phyloP scores from a whole-genome alignment of 2,113 vertebrate species.

The Rutilus rutilus region DNA sequence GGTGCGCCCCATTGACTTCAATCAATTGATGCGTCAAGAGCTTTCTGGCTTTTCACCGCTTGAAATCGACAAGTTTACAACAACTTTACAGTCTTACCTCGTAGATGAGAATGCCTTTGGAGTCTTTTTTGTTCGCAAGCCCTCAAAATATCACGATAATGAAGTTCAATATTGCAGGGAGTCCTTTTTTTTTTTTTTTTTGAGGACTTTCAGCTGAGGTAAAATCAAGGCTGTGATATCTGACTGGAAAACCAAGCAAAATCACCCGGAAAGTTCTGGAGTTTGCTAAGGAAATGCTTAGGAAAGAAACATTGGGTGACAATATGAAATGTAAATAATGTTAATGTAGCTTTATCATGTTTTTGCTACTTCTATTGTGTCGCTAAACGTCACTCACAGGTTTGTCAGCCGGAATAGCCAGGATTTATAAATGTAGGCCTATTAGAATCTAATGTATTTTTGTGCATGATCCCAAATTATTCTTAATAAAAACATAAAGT shows the following conservation, averaged over 20 bases:
- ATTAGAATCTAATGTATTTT: too few species aligned
- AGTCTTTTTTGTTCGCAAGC: neutral
- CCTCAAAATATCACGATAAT: neutral
- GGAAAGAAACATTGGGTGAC: neutral
- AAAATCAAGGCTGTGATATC: neutral
- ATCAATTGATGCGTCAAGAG: conserved; percentile 21
- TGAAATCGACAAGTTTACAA: neutral
- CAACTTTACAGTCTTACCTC: conserved; percentile 43
- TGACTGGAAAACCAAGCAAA: neutral
- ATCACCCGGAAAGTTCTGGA: neutral
- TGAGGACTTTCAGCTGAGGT: neutral
- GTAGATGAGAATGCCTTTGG: neutral
- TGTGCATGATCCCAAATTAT: neutral
- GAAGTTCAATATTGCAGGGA: neutral
- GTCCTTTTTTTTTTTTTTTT: too few species aligned
- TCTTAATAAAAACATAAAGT: neutral
- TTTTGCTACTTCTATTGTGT: neutral
- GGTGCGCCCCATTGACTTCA: conserved; percentile 31
- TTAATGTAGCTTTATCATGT: neutral
- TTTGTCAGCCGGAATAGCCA: neutral
- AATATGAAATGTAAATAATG: neutral
- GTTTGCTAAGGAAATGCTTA: neutral
- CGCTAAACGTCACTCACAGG: neutral
- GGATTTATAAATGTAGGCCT: too few species aligned
- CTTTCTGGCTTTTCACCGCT: neutral